Evolutionary conservation across 2,797 vertebrate species (phyloP).

Genomic region (Emys orbicularis): DNA sequence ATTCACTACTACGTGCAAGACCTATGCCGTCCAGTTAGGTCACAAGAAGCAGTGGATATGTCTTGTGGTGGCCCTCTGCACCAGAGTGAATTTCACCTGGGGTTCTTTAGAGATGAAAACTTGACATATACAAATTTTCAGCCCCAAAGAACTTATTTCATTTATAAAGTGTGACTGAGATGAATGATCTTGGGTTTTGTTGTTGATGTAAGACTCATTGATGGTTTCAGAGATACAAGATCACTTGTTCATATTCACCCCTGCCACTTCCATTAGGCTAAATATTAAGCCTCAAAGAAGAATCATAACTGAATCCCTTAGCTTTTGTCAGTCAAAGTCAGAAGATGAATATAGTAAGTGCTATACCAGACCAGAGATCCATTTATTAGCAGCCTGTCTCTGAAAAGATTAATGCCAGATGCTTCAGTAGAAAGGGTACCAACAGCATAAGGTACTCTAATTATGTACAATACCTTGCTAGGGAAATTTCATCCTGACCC

Average conservation of each 20-base stretch:
- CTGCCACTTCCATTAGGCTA: not conserved
- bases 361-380: not conserved
- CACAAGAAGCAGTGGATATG: not conserved
- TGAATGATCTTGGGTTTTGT: not conserved
- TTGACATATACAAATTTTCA: not conserved
- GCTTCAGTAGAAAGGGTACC: not conserved
- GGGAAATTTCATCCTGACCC: not conserved
- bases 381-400: not conserved
- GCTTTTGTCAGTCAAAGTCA: not conserved
- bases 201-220: not conserved
- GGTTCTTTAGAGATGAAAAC: not conserved
- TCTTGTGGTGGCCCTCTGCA: not conserved
- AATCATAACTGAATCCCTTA: not conserved
- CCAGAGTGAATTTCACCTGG: not conserved
- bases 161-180: not conserved
- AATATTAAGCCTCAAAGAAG: not conserved
- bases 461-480: not conserved
- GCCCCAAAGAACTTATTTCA: not conserved
- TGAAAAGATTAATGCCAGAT: not conserved
- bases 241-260: not conserved
- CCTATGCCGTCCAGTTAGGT: not conserved
- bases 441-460: not conserved
- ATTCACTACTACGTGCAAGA: constrained; percentile 52
- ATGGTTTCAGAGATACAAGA: not conserved
- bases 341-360: not conserved